Percentiles rank a stretch among this genome's conserved stretches.
Conservation (phyloP, 2,113 vertebrate species). For the Lasiurus cinereus region DNA sequence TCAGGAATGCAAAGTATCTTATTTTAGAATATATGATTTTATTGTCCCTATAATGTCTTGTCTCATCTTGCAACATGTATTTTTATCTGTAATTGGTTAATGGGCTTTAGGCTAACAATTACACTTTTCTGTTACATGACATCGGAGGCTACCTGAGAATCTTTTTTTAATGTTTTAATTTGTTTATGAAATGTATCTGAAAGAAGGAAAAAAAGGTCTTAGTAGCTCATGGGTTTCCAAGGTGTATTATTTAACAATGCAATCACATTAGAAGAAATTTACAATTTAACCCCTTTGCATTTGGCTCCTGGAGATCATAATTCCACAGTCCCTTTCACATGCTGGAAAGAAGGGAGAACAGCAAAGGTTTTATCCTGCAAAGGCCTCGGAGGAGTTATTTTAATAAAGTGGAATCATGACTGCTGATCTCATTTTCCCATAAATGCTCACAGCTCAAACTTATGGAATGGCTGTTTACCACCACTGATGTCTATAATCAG, state of each 20-base stretch:
- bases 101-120: slow-evolving; percentile 54
- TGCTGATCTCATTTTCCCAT: slow-evolving; percentile 71
- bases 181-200: not conserved
- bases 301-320: slow-evolving; percentile 31
- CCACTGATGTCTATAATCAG: slow-evolving; percentile 48
- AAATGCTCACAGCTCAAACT: slow-evolving; percentile 72
- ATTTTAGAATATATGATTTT: slow-evolving; percentile 25
- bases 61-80: not conserved
- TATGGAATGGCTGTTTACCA: slow-evolving; percentile 71
- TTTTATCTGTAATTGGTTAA: slow-evolving; percentile 14
- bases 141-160: not conserved
- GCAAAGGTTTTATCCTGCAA: slow-evolving; percentile 55
- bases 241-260: slow-evolving; percentile 27
- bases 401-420: slow-evolving; percentile 54
- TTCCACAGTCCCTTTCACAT: slow-evolving; percentile 31
- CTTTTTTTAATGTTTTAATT: slow-evolving; percentile 4
- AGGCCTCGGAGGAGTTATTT: slow-evolving; percentile 59
- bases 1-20: not conserved
- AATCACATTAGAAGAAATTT: slow-evolving; percentile 45
- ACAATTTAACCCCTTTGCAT: slow-evolving; percentile 66
- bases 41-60: not conserved
- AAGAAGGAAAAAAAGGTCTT: not conserved
- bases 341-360: slow-evolving; percentile 68
- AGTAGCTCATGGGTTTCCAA: not conserved
- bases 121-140: slow-evolving; percentile 53